Evolutionary conservation across 2,888 invertebrate genomes (phyloP).

Genomic region (Campoplex nolae): DNA sequence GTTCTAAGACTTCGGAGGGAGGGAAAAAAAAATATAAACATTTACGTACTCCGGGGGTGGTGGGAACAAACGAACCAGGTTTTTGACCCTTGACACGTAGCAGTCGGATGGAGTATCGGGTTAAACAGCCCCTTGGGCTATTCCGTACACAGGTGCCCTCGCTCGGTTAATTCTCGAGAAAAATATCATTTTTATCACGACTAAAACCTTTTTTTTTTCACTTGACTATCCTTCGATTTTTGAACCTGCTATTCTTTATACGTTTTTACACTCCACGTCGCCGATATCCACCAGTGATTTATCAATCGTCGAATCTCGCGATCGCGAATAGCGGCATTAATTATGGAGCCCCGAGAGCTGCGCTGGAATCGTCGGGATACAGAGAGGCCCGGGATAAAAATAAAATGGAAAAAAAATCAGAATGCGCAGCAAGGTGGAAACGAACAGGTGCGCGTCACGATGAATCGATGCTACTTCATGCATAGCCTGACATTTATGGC

Average conservation of each 20-base stretch:
- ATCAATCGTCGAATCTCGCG: constrained; percentile 56
- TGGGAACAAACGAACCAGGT: not conserved
- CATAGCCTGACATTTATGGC: constrained; percentile 69
- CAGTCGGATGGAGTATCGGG: constrained; percentile 19
- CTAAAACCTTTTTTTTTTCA: not conserved
- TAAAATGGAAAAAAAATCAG: constrained; percentile 34
- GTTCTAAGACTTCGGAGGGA: not conserved
- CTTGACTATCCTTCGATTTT: not conserved
- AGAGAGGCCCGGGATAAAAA: not conserved
- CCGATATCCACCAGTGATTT: constrained; percentile 44
- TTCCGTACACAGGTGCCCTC: not conserved
- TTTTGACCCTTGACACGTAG: constrained; percentile 43
- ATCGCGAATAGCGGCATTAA: constrained; percentile 59
- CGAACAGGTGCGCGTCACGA: constrained; percentile 67
- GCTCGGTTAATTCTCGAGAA: not conserved
- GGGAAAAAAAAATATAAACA: constrained; percentile 28
- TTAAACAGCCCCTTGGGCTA: constrained; percentile 7
- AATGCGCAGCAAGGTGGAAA: constrained; percentile 64
- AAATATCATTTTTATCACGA: constrained; percentile 17
- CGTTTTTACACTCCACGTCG: constrained; percentile 5
- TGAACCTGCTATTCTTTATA: constrained; percentile 16
- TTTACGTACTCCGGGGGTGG: constrained; percentile 5
- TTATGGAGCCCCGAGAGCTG: constrained; percentile 39
- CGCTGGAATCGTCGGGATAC: constrained; percentile 11
- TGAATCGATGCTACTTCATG: constrained; percentile 63